Percentiles rank a stretch among this genome's conserved stretches.
Conservation (phyloP, 2,113 vertebrate genomes). For the Phalacrocorax pelagicus region DNA sequence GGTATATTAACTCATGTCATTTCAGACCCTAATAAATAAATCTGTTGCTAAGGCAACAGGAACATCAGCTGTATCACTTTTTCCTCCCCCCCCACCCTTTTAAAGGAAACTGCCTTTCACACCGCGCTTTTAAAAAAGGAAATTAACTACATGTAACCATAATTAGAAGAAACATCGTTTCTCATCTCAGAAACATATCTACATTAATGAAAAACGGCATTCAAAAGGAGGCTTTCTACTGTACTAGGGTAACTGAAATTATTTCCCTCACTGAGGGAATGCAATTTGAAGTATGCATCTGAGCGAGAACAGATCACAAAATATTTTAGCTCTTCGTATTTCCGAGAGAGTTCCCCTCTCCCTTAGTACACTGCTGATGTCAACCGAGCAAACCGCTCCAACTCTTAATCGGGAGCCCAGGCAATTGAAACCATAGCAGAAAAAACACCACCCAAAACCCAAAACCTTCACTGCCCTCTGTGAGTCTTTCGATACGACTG, state of each 20-base stretch:
- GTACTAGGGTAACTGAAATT: slow-evolving; percentile 57
- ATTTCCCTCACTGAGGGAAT: slow-evolving; percentile 55
- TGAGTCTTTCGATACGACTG: background rate
- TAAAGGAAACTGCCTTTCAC: slow-evolving; percentile 78
- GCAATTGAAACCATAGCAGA: background rate
- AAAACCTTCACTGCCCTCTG: background rate
- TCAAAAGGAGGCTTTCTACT: slow-evolving; percentile 57
- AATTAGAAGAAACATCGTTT: slow-evolving; percentile 85
- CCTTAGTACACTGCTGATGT: slow-evolving; percentile 12
- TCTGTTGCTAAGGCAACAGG: slow-evolving; percentile 88
- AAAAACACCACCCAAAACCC: background rate
- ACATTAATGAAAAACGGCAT: slow-evolving; percentile 73
- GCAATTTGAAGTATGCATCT: slow-evolving; percentile 16
- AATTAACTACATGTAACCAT: slow-evolving; percentile 82
- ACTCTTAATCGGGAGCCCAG: background rate
- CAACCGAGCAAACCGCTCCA: background rate
- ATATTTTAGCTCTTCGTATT: slow-evolving; percentile 48
- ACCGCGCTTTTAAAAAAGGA: slow-evolving; percentile 78
- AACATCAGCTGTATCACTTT: slow-evolving; percentile 76
- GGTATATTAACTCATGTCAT: slow-evolving; percentile 92
- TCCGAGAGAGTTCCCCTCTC: slow-evolving; percentile 42
- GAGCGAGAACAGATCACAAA: slow-evolving; percentile 54
- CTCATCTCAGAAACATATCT: slow-evolving; percentile 75
- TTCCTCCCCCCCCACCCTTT: slow-evolving; percentile 21
- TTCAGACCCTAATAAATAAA: slow-evolving; percentile 88